Conservation (phyloP, 1,140 invertebrate genomes). For the Drosophila punjabiensis region DNA sequence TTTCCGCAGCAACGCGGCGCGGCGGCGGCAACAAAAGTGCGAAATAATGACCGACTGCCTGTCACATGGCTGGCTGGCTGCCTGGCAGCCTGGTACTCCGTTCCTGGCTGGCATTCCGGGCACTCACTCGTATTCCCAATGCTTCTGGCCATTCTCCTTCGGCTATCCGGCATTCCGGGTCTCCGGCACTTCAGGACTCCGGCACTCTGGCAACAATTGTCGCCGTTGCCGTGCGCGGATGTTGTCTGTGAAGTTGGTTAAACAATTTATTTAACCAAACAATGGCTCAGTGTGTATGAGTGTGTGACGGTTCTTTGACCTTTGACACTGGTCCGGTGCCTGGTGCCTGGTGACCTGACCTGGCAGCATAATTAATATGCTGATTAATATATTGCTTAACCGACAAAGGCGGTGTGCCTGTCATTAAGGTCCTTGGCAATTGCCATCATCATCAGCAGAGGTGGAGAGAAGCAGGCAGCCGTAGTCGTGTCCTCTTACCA, state of each 20-base stretch:
- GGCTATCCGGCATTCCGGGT: slow-evolving; percentile 12
- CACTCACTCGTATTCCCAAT: slow-evolving; percentile 20
- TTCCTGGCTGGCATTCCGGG: slow-evolving; percentile 8
- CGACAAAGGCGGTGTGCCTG: slow-evolving; percentile 16
- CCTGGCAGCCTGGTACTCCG: slow-evolving; percentile 38
- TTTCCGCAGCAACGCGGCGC: slow-evolving; percentile 50
- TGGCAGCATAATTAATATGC: slow-evolving; percentile 48
- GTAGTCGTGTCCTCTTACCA: neutral
- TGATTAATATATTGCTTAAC: slow-evolving; percentile 53
- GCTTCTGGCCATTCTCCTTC: slow-evolving; percentile 9
- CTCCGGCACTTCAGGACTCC: neutral
- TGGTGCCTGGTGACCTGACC: slow-evolving; percentile 5
- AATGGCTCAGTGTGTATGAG: slow-evolving; percentile 20
- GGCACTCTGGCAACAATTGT: slow-evolving; percentile 27
- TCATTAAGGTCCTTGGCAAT: slow-evolving; percentile 38
- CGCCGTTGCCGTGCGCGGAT: slow-evolving; percentile 36
- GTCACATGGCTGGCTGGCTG: slow-evolving; percentile 59
- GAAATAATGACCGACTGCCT: slow-evolving; percentile 67
- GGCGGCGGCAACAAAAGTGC: slow-evolving; percentile 57
- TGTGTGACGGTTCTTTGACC: slow-evolving; percentile 45
- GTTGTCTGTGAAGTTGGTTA: slow-evolving; percentile 66
- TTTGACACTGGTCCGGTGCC: slow-evolving; percentile 33
- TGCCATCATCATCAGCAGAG: slow-evolving; percentile 53
- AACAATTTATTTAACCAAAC: slow-evolving; percentile 50
- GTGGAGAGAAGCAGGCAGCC: too few relatives aligned